A percentile compares a stretch with the other conserved stretches of the same genome.
Evolutionary conservation across 2,888 invertebrate genomes (phyloP).

Genomic region (Megastigmus dorsalis): DNA sequence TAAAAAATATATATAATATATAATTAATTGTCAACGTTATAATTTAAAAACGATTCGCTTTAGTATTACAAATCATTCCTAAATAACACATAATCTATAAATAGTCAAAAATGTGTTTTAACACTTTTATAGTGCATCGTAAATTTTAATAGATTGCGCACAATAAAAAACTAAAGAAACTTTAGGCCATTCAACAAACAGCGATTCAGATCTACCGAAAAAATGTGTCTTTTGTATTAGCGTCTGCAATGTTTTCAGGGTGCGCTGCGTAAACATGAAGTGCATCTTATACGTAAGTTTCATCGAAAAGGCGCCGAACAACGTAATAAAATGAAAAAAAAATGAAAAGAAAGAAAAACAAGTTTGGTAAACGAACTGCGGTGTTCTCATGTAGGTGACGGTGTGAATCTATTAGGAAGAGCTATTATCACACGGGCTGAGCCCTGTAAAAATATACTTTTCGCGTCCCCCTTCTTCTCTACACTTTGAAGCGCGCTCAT

Average conservation of each 20-base stretch:
- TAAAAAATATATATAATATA: no score
- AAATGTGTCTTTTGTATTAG: no score
- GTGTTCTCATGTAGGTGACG: conserved; percentile 60
- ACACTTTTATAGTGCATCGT: not conserved
- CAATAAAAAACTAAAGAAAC: not conserved
- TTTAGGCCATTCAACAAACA: conserved; percentile 33
- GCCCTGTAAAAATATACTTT: conserved; percentile 74
- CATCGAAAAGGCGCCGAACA: no score
- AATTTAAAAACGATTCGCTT: not conserved
- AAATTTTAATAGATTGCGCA: not conserved
- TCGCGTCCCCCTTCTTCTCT: conserved; percentile 36
- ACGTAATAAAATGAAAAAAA: conserved; percentile 1
- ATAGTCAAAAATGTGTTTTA: not conserved
- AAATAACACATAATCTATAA: not conserved
- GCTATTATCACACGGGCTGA: conserved; percentile 72
- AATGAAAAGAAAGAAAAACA: conserved; percentile 4
- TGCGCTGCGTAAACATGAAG: not conserved
- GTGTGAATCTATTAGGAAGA: conserved; percentile 68
- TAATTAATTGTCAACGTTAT: not conserved
- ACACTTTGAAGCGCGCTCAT: not conserved
- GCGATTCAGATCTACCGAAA: conserved; percentile 26
- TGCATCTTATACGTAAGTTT: not conserved
- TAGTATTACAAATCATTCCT: not conserved
- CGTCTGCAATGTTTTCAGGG: not conserved
- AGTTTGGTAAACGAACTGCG: no score